Conservation (phyloP, 2,888 invertebrate species). For the Athripsodes cinereus region DNA sequence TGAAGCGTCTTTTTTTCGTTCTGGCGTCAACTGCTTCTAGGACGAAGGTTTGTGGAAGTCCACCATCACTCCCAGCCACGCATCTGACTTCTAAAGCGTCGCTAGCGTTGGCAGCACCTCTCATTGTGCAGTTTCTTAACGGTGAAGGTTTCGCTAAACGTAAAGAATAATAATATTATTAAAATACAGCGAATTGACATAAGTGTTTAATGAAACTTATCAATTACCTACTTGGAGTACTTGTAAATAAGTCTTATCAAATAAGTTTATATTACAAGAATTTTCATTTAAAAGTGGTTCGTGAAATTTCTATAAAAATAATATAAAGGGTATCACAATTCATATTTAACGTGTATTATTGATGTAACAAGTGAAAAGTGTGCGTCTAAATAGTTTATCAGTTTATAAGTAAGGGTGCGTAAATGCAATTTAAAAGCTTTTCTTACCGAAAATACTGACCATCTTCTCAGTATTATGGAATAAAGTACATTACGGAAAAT, state of each 20-base stretch:
- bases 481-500: background rate
- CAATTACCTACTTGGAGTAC: no score
- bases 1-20: conserved; percentile 64
- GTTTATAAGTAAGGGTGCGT: background rate
- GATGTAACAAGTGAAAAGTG: no score
- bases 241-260: no score
- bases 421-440: conserved; percentile 2
- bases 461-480: background rate
- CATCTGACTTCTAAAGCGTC: conserved; percentile 73
- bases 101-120: conserved; percentile 53
- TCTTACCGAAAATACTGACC: background rate
- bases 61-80: conserved; percentile 83
- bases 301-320: no score
- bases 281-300: no score
- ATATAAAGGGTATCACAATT: no score
- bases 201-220: no score
- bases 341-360: no score
- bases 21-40: conserved; percentile 75
- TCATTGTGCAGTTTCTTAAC: conserved; percentile 79
- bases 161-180: conserved; percentile 24
- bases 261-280: no score
- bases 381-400: no score
- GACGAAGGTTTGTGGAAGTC: conserved; percentile 77
- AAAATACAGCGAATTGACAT: no score
- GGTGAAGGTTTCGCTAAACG: conserved; percentile 70